phyloP scores from a whole-genome alignment of 2,888 invertebrate species.

The Andrena haemorrhoa region DNA sequence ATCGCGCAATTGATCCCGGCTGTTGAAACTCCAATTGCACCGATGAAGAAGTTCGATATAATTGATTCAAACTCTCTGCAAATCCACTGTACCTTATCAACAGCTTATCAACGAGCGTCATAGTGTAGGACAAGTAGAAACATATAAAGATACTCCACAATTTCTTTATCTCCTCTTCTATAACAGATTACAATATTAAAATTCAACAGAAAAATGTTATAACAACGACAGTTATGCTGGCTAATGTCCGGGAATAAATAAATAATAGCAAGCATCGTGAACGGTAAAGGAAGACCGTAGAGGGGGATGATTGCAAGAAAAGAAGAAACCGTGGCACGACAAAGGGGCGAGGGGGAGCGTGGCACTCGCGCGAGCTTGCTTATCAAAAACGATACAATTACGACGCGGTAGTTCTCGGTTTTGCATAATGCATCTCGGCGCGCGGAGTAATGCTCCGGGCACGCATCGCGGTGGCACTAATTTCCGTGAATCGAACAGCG shows the following conservation, averaged over 20 bases:
- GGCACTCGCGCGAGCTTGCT: slow-evolving; percentile 48
- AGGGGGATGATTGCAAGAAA: slow-evolving; percentile 5
- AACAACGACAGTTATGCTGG: background rate
- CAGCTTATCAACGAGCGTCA: too few relatives aligned
- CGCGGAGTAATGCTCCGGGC: slow-evolving; percentile 44
- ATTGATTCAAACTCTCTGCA: too few relatives aligned
- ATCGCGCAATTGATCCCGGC: slow-evolving; percentile 1
- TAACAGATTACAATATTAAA: too few relatives aligned
- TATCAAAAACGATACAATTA: slow-evolving; percentile 66
- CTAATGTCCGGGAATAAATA: background rate
- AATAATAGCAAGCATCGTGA: background rate
- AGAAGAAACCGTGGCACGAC: background rate
- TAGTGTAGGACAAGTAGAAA: too few relatives aligned
- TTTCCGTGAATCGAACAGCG: slow-evolving; percentile 73
- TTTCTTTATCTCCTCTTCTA: too few relatives aligned
- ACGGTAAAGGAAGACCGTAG: background rate
- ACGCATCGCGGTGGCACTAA: slow-evolving; percentile 67
- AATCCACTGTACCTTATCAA: too few relatives aligned
- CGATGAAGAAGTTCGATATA: background rate
- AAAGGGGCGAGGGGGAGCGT: background rate
- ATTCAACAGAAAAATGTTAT: too few relatives aligned
- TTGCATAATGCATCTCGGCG: slow-evolving; percentile 59
- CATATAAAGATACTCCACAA: too few relatives aligned
- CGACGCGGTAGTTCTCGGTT: slow-evolving; percentile 56
- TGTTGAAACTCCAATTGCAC: slow-evolving; percentile 8